Evolutionary conservation across 2,888 invertebrate genomes (phyloP).

Genomic region (Troides oblongomaculatus): DNA sequence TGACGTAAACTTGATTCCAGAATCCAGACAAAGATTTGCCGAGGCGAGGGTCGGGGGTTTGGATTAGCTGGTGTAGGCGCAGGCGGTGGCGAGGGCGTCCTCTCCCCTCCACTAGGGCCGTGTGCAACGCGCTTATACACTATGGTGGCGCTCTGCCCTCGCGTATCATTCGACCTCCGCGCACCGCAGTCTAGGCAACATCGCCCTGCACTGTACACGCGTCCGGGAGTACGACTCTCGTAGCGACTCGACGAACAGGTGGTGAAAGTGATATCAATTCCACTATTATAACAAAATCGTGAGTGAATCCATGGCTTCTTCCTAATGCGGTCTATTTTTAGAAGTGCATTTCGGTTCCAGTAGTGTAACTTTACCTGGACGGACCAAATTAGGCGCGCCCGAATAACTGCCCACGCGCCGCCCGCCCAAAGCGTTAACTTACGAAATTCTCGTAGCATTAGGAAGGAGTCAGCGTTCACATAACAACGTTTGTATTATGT

Average conservation of each 20-base stretch:
- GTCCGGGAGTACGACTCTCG: conserved; percentile 76
- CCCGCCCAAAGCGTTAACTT: conserved; percentile 63
- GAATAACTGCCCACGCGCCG: conserved; percentile 56
- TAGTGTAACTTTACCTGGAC: conserved; percentile 77
- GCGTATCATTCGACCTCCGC: conserved; percentile 79
- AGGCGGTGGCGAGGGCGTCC: conserved; percentile 47
- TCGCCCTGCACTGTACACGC: conserved; percentile 74
- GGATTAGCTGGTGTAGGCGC: conserved; percentile 41
- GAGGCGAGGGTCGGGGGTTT: conserved; percentile 29
- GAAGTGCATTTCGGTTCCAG: conserved; percentile 70
- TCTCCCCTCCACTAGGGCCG: conserved; percentile 76
- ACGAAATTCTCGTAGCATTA: conserved; percentile 53
- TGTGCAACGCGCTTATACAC: conserved; percentile 78
- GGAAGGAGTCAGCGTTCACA: conserved; percentile 56
- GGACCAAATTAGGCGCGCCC: conserved; percentile 80
- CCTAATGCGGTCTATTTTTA: conserved; percentile 70
- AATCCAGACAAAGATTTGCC: conserved; percentile 7
- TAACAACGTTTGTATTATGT: conserved; percentile 51
- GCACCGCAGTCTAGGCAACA: conserved; percentile 76
- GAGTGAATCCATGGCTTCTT: conserved; percentile 67
- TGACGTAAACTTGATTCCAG: conserved; percentile 27
- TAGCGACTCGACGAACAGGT: conserved; percentile 80
- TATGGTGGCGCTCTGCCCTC: conserved; percentile 71
- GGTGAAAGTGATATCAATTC: conserved; percentile 67
- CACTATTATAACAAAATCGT: conserved; percentile 54